phyloP scores from a whole-genome alignment of 2,797 vertebrate species.

The Melanotaenia boesemani region DNA sequence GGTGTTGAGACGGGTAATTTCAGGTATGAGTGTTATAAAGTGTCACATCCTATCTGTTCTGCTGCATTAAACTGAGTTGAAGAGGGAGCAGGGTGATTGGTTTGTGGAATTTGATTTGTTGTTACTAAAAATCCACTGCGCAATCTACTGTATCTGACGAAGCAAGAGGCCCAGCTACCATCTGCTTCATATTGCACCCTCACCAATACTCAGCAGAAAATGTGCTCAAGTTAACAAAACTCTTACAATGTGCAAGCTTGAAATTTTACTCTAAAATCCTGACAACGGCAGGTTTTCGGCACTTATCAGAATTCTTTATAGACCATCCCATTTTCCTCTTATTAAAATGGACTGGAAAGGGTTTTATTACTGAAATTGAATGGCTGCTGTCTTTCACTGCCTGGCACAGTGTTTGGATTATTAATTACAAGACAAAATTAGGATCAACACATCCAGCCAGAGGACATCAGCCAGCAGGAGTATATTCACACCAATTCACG shows the following conservation, averaged over 20 bases:
- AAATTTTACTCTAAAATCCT: conserved; percentile 5
- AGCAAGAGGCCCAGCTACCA: conserved; percentile 28
- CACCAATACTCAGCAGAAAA: conserved; percentile 23
- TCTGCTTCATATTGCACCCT: conserved; percentile 24
- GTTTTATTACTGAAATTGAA: neutral
- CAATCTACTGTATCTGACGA: conserved; percentile 33
- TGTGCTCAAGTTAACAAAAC: conserved; percentile 12
- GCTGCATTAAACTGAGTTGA: conserved; percentile 27
- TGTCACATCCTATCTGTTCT: conserved; percentile 36
- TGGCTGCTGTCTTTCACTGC: neutral
- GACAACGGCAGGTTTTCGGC: neutral
- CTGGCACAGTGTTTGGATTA: neutral
- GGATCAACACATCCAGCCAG: neutral
- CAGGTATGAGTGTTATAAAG: conserved; percentile 34
- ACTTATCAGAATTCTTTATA: neutral
- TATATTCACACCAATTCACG: neutral
- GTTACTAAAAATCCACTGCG: conserved; percentile 16
- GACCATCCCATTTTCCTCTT: neutral
- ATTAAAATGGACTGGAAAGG: conserved; percentile 1
- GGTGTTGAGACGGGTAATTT: conserved; percentile 11
- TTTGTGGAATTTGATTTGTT: conserved; percentile 36
- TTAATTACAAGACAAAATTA: conserved; percentile 6
- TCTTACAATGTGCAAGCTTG: neutral
- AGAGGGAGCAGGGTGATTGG: conserved; percentile 21
- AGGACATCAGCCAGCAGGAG: neutral